Base-by-base conservation (phyloP, 2,113 vertebrate species). In the Catharus bicknelli region DNA sequence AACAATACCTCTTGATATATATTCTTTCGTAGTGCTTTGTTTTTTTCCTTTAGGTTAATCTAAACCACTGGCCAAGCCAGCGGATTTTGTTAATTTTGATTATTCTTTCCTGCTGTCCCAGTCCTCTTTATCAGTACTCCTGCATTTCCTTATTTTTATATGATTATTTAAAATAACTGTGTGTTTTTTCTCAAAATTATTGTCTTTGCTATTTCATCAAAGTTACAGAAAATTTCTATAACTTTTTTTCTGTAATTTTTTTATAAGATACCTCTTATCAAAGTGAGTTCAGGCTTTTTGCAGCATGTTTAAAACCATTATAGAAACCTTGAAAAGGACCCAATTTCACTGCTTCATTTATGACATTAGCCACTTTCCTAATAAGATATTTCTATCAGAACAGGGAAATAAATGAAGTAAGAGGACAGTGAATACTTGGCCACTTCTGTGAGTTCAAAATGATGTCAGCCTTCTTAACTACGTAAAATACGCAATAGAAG, bases 401-500 rank as follows among this genome's bases (percentile, higher is more conserved):
- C 11, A 70, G 16, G 4, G 11, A 6, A 83, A 32, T 57, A 81
- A 76, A 50, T 62, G 19, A 93, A 95, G 30, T 32, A 88, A 62
- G 57, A 74, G 18, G 14, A 55, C 27, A 43, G 16, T 36, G n/a
- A 81, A 86, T 27, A n/a, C 21, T 67, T 50, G 18, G 10, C 25
- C 5, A 5, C 20, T 59, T 74, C 61, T 78, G 30, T 78, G 43
- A 74, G 55, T 43, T 70, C 21, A 72, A 19, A 43, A n/a, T 64
- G 16, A 50, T 83, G 16, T 80, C 55, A 59, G 15, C 63, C 38
- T 64, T 78, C 29, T 36, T 63, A 72, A 64, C 13, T 34, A 27
- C 32, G 5, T 53, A 55, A 78, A 89, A 72, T 83, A 16, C 0
- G 0, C 50, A 64, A 4, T 15, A 55, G 27, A 59, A 74, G n/a